Conservation (phyloP, 2,797 vertebrate species). For the Okamejei kenojei region DNA sequence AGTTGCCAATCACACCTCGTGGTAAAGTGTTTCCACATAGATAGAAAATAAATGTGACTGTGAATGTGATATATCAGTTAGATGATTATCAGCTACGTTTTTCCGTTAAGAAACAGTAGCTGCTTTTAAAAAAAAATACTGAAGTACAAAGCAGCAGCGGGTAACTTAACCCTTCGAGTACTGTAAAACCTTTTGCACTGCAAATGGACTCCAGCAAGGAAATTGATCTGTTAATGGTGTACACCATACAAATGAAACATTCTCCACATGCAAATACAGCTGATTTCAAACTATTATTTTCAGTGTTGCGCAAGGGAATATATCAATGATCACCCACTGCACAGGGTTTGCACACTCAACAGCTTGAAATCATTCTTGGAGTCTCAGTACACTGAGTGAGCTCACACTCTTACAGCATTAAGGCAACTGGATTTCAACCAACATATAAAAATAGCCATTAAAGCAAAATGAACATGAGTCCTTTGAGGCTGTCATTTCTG, state of each 20-base stretch:
- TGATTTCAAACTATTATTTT: constrained; percentile 5
- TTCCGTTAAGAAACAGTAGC: constrained; percentile 28
- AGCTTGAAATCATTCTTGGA: not conserved
- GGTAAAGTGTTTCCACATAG: not conserved
- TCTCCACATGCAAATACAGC: not conserved
- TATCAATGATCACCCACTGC: not conserved
- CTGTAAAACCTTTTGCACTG: not conserved
- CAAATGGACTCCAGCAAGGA: not conserved
- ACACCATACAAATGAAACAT: not conserved
- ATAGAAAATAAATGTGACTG: not conserved
- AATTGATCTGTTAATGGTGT: not conserved
- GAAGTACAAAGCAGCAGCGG: not conserved
- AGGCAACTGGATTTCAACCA: not conserved
- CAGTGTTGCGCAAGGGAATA: not conserved
- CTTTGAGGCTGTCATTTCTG: not conserved
- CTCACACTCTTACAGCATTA: not conserved
- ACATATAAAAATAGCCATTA: not conserved
- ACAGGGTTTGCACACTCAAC: not conserved
- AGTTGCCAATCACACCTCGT: constrained; percentile 21
- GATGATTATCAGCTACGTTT: constrained; percentile 25
- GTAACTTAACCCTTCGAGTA: constrained; percentile 1
- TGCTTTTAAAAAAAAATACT: not conserved
- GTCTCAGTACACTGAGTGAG: not conserved
- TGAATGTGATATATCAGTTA: not conserved
- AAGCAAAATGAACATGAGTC: not conserved